Base-by-base conservation (phyloP, 2,888 invertebrate species). In the Stomorhina lunata region DNA sequence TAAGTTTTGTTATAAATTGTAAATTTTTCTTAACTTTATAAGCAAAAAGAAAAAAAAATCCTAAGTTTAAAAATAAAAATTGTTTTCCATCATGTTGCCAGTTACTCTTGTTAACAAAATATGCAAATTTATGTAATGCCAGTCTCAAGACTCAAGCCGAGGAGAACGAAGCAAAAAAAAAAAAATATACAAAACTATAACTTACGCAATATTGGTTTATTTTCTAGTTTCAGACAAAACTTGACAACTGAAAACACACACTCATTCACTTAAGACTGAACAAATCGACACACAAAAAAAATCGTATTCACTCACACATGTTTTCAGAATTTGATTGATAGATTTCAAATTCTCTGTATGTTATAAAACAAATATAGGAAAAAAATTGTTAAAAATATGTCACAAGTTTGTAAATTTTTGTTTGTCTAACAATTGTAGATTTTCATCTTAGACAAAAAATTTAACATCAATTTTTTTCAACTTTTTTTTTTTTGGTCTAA, bases 101-200 rank as follows among this genome's bases (percentile, higher is more conserved):
- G 73, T 69, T 78, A 73, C 63, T 82, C 78, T 75, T 79, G 82
- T 82, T 79, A 79, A 66, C 82, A 79, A 82, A 82, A 82, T 82
- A 82, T 82, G 82, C 71, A 82, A 82, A 82, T 82, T 79, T 82
- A 66, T 66, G 79, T 59, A 82, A 79, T 71, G 59, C 75, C 75
- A 68, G n/a, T n/a, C 68, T 77, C 72, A 55, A 66, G 45, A n/a
- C n/a, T n/a, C n/a, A n/a, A n/a, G n/a, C n/a, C n/a, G n/a, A n/a
- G n/a, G n/a, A n/a, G n/a, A n/a, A n/a, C n/a, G n/a, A n/a, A n/a
- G n/a, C n/a, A n/a, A n/a, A n/a, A 59, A 63, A 65, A 59, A 34
- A 61, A 29, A 20, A 10, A 34, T 1, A 71, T 37, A 25, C 55
- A 71, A 55, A 40, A 69, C 17, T n/a, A n/a, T n/a, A n/a, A n/a